Base-by-base conservation (phyloP, 1,140 invertebrate genomes). In the Apis laboriosa region DNA sequence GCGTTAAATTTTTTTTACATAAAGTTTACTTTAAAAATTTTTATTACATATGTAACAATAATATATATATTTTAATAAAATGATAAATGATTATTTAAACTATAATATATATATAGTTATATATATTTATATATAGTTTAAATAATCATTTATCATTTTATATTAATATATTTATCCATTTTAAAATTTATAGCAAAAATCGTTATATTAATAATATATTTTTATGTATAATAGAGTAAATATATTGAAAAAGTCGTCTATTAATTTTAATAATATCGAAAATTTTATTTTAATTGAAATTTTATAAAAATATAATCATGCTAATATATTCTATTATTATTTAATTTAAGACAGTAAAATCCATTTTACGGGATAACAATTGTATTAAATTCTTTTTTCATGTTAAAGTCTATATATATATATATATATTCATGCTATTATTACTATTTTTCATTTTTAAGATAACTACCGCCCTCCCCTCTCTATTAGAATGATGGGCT, bases 341-440 rank as follows among this genome's bases (percentile, higher is more conserved):
- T 82, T 61, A 58, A 7, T 68, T 53, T 1, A 5, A 64, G 15
- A 64, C 19, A 85, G 72, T 63, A 74, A 19, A 12, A 1, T 15
- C n/a, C 13, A 53, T 58, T 53, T 12, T 73, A 82, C 63, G 12
- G 43, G 64, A 58, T 86, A 83, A 84, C 51, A 84, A 79, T 78
- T 83, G 75, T 68, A n/a, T 13, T 28, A 84, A 87, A 77, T 83
- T 84, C 24, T 87, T 67, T 88, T 84, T 70, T 89, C 55, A 9
- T 21, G 68, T 56, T 51, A 49, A 67, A 79, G 70, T 77, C 73
- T 64, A 79, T 34, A 4, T 34, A 34, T 34, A 4, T 34, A 34
- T 78, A 73, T 82, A 84, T 85, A 68, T 61, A 80, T 92, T 92
- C 92, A 90, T 91, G 92, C 92, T 90, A 92, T 92, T 91, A 89